Evolutionary conservation across 37 sponge, comb jelly and placozoan species (phyloP).

Genomic region (Bolinopsis microptera): DNA sequence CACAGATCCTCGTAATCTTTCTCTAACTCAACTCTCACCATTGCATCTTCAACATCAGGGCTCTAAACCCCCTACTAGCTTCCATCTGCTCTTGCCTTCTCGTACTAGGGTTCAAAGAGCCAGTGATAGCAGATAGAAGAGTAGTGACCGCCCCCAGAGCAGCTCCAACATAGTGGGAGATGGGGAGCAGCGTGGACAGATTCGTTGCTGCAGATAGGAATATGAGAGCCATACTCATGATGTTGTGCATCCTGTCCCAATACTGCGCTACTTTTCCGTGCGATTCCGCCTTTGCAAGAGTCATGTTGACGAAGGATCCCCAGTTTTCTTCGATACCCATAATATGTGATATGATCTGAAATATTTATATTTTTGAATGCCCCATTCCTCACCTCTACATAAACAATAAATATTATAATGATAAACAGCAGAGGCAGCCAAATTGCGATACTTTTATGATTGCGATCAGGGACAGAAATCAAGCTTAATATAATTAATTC

Average conservation of each 20-base stretch:
- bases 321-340: not conserved
- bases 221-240: not conserved
- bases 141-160: slow-evolving; percentile 18
- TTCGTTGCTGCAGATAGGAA: not conserved
- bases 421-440: too few relatives aligned
- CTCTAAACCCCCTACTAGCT: slow-evolving; percentile 3
- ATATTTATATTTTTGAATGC: too few relatives aligned
- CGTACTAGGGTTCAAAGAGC: not conserved
- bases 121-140: not conserved
- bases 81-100: not conserved
- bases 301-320: slow-evolving; percentile 12
- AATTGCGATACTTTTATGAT: too few relatives aligned
- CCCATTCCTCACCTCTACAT: too few relatives aligned
- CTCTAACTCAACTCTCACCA: not conserved
- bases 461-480: too few relatives aligned
- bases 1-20: not conserved
- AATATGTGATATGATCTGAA: too few relatives aligned
- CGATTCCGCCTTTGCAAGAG: not conserved
- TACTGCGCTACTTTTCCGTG: not conserved
- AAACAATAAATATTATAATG: too few relatives aligned
- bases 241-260: slow-evolving; percentile 19
- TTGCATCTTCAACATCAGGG: not conserved
- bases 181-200: not conserved
- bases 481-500: too few relatives aligned
- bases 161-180: not conserved